Conservation (phyloP, 2,888 invertebrate species). For the Aelia acuminata region DNA sequence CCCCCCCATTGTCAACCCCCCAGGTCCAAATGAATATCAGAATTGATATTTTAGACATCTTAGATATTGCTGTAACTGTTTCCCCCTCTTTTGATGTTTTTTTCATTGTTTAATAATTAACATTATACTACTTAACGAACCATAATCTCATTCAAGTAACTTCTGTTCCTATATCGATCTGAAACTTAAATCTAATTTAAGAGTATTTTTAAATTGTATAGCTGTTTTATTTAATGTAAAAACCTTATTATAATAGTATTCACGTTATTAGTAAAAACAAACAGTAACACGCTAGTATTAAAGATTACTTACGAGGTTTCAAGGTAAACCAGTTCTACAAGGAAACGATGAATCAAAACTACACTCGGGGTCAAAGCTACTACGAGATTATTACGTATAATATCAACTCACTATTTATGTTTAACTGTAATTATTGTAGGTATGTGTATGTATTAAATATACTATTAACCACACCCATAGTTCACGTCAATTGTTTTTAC, state of each 20-base stretch:
- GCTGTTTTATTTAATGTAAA: no score
- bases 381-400: background rate
- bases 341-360: background rate
- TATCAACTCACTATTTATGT: background rate
- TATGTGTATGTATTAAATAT: no score
- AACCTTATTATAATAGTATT: no score
- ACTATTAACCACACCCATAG: no score
- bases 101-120: background rate
- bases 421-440: background rate
- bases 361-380: background rate
- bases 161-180: no score
- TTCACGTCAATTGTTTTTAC: no score
- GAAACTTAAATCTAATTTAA: no score
- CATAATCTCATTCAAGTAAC: background rate
- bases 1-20: no score
- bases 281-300: background rate
- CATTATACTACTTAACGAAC: background rate
- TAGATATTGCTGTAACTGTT: background rate
- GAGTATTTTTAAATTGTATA: no score
- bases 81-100: background rate
- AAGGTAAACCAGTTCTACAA: slow-evolving; percentile 26
- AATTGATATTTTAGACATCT: background rate
- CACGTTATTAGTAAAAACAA: background rate
- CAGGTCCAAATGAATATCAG: background rate
- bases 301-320: background rate